phyloP scores from a whole-genome alignment of 2,113 vertebrate species.

The Acrocephalus kingi region DNA sequence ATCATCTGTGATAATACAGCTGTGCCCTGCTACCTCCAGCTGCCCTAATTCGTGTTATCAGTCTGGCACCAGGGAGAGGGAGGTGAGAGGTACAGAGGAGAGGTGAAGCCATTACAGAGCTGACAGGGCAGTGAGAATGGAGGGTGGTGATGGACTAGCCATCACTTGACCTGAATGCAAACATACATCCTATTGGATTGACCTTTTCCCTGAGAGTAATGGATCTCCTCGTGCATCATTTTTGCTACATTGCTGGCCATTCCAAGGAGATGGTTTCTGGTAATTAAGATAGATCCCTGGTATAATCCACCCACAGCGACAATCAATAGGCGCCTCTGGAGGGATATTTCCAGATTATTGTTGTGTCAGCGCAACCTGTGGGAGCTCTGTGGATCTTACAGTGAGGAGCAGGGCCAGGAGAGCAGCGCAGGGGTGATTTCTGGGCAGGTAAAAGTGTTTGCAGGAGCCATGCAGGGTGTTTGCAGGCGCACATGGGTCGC shows the following conservation, averaged over 20 bases:
- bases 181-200: conserved; percentile 70
- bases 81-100: conserved; percentile 11
- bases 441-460: background rate
- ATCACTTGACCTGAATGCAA: conserved; percentile 61
- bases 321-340: conserved; percentile 32
- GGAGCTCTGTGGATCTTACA: background rate
- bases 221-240: conserved; percentile 44
- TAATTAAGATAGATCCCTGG: conserved; percentile 72
- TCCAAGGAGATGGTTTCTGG: conserved; percentile 50
- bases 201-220: conserved; percentile 76
- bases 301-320: conserved; percentile 19
- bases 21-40: conserved; percentile 19
- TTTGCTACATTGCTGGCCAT: conserved; percentile 42
- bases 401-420: background rate
- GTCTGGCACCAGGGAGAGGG: background rate
- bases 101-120: conserved; percentile 65
- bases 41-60: conserved; percentile 31
- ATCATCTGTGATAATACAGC: conserved; percentile 61
- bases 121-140: conserved; percentile 49
- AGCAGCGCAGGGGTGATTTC: rapidly evolving
- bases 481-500: too few relatives aligned
- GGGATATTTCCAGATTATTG: conserved; percentile 58
- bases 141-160: conserved; percentile 60
- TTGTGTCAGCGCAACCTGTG: conserved; percentile 39
- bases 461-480: background rate